Evolutionary conservation across 2,113 vertebrate species (phyloP), one percentile per base, ranked within the genome.

Genomic region (Probosciger aterrimus): DNA sequence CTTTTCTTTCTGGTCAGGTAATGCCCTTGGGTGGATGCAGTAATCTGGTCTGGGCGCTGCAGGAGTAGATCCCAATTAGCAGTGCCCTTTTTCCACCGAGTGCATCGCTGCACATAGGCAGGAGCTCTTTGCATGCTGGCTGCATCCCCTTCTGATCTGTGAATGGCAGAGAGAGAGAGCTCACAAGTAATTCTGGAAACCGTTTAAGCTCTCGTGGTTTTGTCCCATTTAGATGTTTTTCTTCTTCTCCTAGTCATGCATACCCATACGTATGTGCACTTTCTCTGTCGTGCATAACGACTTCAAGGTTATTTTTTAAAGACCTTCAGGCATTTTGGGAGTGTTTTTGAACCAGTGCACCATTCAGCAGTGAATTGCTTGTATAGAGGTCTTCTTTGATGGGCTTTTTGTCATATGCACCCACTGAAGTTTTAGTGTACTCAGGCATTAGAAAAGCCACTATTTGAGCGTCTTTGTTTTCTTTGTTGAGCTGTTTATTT

Each of bases 401-500:
- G 96, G 95, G 55, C 84, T 92, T 96, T 98, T 98, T 97, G 94
- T 97, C 76, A 43, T 60, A 35, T 35, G 95, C 76, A n/a, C 80
- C 92, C 93, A 96, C 95, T 97, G 97, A 97, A 97, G 97, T 97
- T 97, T 98, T 95, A 92, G 97, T 96, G 94, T 97, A 97, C 96
- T 98, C 96, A 97, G 97, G 97, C 96, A 96, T 95, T 96, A 97
- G 97, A 96, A 98, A 97, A 97, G 97, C 96, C 97, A 94, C 97
- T 95, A 92, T 98, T 98, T 93, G 96, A 93, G 94, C 0, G 79
- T 93, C 97, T 98, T 98, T 98, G 97, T 98, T 98, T 98, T 98
- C 98, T 98, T 98, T 98, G 98, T 98, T 96, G 96, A 97, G 96
- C 97, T 98, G 98, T 98, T 98, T 98, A 97, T 98, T 98, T 98